Conservation (phyloP, 2,888 invertebrate species). For the Sminthurides aquaticus region DNA sequence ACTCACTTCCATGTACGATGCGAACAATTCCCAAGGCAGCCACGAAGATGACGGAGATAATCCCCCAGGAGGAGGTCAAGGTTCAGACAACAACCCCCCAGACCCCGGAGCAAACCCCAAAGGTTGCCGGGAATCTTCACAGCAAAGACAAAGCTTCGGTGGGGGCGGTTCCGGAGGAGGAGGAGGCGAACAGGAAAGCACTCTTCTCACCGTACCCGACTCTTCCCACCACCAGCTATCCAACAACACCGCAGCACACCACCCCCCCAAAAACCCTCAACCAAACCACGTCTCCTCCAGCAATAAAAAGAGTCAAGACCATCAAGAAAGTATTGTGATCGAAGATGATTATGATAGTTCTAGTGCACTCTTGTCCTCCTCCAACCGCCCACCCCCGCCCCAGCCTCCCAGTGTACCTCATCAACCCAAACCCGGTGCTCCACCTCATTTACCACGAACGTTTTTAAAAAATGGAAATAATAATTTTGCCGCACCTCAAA, state of each 20-base stretch:
- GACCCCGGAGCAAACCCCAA: not conserved
- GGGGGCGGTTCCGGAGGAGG: not conserved
- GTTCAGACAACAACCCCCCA: not conserved
- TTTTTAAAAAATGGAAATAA: conserved; percentile 39
- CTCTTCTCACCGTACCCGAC: not conserved
- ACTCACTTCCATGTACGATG: conserved; percentile 35
- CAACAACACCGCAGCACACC: not conserved
- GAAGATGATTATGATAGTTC: conserved; percentile 38
- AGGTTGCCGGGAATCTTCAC: not conserved
- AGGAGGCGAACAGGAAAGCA: not conserved
- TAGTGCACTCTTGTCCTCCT: conserved; percentile 25
- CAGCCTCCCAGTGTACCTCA: not conserved
- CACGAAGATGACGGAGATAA: conserved; percentile 25
- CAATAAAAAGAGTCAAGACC: not conserved
- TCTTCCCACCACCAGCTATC: not conserved
- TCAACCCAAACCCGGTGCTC: not conserved
- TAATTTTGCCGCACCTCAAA: conserved; percentile 25
- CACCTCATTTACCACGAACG: not conserved
- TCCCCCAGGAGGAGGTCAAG: not conserved
- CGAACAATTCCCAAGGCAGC: not conserved
- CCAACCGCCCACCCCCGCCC: not conserved
- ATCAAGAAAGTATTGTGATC: conserved; percentile 5
- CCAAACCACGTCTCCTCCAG: conserved; percentile 10
- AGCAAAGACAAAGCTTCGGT: not conserved
- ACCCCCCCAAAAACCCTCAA: not conserved